Evolutionary conservation across 1,140 invertebrate genomes (phyloP), one percentile per base, ranked within the genome.

Genomic region (Helicorthomorpha holstii): DNA sequence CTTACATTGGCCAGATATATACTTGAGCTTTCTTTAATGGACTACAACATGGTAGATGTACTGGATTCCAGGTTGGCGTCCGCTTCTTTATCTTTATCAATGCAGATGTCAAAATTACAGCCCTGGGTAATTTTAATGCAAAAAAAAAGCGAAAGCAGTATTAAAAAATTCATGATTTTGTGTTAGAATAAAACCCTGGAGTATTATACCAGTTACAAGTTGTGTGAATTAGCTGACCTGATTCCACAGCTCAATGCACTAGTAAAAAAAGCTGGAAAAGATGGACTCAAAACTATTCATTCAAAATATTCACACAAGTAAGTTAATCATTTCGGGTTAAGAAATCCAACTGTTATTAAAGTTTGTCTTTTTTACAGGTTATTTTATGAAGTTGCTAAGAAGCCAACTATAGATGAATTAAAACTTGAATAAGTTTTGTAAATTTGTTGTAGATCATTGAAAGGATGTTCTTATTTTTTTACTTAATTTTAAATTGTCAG

Each of bases 231-330:
- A 50, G 73, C 74, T 23, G 73, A 81, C 19, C 71, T 91, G 21
- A 77, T 81, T 23, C 60, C 77, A 24, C 61, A 75, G 29, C 71
- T 95, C 27, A 93, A 95, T 67, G 73, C 76, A 34, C 77, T 81
- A 50, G 69, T 95, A 1, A 78, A 81, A 60, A 76, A 77, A 55
- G 81, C 80, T 58, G 78, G 78, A 14, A 81, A 81, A 60, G 75
- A 80, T 45, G 75, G 81, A 52, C 71, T 91, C 45, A 79, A 81
- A 63, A 93, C 90, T 42, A 82, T 97, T 55, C 72, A 79, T 47
- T 87, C 83, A 63, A 98, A 98, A 72, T 98, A 98, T 66, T 91
- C 85, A 27, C 92, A 98, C 66, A 82, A 82, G 81, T 83, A 72
- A 75, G 77, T 73, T 24, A 27, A 51, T 16, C 21, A 48, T 14